Evolutionary conservation across 2,888 invertebrate genomes (phyloP), one percentile per base, ranked within the genome.

Genomic region (Criorhina ranunculi): DNA sequence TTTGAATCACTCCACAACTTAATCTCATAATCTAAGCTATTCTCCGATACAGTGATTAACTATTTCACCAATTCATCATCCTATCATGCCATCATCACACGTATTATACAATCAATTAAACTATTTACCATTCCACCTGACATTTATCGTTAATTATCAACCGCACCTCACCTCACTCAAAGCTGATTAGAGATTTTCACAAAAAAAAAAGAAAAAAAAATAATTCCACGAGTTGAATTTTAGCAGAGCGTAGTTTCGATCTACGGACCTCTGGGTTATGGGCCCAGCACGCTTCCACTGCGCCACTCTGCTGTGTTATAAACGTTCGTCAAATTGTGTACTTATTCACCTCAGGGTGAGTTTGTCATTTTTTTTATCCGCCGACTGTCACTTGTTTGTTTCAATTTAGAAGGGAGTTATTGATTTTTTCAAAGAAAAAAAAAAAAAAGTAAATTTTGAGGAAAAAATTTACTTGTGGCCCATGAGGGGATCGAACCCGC

Each of bases 211-310:
- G 0, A 35, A 46, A 64, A 31, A 51, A 19, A 17, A n/a, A 0
- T n/a, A 4, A n/a, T 8, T 7, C 9, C 6, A 40, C 51, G 8
- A 29, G 1, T 7, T 3, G 1, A 12, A n/a, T 24, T 37, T 17
- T 88, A 88, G 88, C 88, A 88, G 88, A 88, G 86, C 88, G 87
- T 87, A 83, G 88, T 88, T 88, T 88, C 88, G 88, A 88, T 88
- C 88, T 86, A 87, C 88, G 88, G 88, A 88, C 88, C 88, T 88
- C 88, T 88, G 88, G 88, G 94, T 94, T 94, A 94, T 94, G 94
- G 94, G 94, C 94, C 94, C 94, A 94, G 94, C 94, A 94, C 94
- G 94, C 94, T 93, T 94, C 94, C 94, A 93, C 94, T 94, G 94
- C 94, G 94, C 94, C 94, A 94, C 94, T 94, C 94, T 94, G 94